Base-by-base conservation (phyloP, 2,113 vertebrate species). In the Dinomys branickii region DNA sequence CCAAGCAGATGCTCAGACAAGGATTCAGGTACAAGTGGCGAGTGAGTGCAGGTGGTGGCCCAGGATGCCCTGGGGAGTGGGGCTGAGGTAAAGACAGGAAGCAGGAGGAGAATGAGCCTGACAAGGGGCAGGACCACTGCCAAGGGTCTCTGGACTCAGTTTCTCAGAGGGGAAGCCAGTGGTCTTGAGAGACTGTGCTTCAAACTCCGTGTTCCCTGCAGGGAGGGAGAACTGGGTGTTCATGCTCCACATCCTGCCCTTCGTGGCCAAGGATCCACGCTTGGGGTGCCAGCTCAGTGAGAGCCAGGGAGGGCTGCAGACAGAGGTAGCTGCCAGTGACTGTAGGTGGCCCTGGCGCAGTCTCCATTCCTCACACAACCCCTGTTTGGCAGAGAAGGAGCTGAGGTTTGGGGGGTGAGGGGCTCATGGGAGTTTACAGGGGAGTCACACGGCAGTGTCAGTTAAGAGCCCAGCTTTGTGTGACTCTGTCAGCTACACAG, bases 401-500 rank as follows among this genome's bases (percentile, higher is more conserved):
- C 28, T 8, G 13, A 38, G 19, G 28, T 28, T 16, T 35, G 56
- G 19, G 26, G 35, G 61, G 52, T 17, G 8, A 10, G 7, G 11
- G 59, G 24, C 35, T 4, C 7, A 14, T 6, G 4, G 38, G 28
- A 10, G 47, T 13, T 56, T 9, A 22, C 10, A 13, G 47, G 3
- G 4, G 24, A 54, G 35, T 28, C 7, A 11, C 17, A 6, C 1
- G 13, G 78, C 67, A 63, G 65, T 1, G 2, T 52, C 38, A 14
- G 65, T 7, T 50, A 26, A 7, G 63, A 47, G 22, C 28, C 5
- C 12, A 19, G 78, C 8, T 33, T 41, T 13, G 35, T 2, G 11
- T 35, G 54, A 28, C 61, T 56, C 47, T 0, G 2, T n/a, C 8
- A 0, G 1, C 16, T 7, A 26, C 3, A 3, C 2, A 24, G 26